These are phyloP conservation scores for Athripsodes cinereus DNA, from an alignment of 2,888 invertebrate species.

Conservation along the genomic window DNA sequence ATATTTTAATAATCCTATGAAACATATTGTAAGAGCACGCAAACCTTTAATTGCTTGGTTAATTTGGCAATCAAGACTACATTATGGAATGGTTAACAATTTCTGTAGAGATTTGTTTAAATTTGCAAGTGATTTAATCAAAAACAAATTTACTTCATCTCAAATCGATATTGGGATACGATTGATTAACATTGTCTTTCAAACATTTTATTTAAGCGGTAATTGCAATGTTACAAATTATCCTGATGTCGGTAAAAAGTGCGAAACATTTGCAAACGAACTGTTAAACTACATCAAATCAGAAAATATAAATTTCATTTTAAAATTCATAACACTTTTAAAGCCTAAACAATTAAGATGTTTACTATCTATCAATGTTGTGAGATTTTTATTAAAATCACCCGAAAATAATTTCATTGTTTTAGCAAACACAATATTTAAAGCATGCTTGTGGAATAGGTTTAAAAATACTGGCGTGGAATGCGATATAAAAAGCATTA, in stretches of 20 bases:
- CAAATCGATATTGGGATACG: conserved; percentile 32
- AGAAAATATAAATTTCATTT: conserved; percentile 12
- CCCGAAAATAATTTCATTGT: conserved; percentile 14
- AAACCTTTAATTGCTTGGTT: conserved; percentile 40
- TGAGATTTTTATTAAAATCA: conserved; percentile 15
- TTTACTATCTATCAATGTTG: conserved; percentile 10
- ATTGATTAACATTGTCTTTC: conserved; percentile 15
- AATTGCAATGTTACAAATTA: conserved; percentile 11
- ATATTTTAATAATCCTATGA: conserved; percentile 37
- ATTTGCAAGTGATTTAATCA: conserved; percentile 38
- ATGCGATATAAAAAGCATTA: neutral
- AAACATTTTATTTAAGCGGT: conserved; percentile 17
- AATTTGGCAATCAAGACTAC: conserved; percentile 39
- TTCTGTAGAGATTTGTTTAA: conserved; percentile 39
- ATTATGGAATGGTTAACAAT: conserved; percentile 37
- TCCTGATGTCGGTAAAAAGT: conserved; percentile 18
- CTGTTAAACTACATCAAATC: conserved; percentile 18
- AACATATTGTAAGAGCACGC: conserved; percentile 38
- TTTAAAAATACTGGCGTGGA: neutral
- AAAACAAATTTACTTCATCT: conserved; percentile 40
- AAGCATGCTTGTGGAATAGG: conserved; percentile 12
- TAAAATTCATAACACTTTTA: conserved; percentile 12
- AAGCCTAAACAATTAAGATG: conserved; percentile 15
- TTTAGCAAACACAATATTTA: conserved; percentile 14
- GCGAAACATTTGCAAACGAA: conserved; percentile 9